phyloP scores from a whole-genome alignment of 2,113 vertebrate genomes.

The Dicentrarchus labrax region DNA sequence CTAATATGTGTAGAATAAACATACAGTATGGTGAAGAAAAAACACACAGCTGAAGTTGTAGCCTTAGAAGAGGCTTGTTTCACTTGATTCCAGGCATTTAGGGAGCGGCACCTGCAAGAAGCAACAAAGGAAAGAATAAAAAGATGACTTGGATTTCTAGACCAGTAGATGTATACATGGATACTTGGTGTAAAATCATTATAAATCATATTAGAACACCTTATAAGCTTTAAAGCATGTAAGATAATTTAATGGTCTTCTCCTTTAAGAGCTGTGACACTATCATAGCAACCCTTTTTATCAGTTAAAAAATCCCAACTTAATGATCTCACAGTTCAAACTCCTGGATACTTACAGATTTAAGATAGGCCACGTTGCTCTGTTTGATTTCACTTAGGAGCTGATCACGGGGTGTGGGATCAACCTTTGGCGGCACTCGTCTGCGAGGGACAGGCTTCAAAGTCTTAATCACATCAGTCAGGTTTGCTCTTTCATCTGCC shows the following conservation, averaged over 20 bases:
- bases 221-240: not conserved
- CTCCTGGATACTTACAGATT: slow-evolving; percentile 79
- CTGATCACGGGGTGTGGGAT: slow-evolving; percentile 91
- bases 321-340: not conserved
- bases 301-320: not conserved
- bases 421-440: slow-evolving; percentile 89
- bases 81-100: slow-evolving; percentile 89
- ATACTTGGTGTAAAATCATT: not conserved
- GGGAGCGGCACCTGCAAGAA: slow-evolving; percentile 91
- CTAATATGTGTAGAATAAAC: slow-evolving; percentile 38
- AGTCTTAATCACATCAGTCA: slow-evolving; percentile 92
- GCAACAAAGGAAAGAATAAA: slow-evolving; percentile 19
- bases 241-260: not conserved
- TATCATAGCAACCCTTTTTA: not conserved
- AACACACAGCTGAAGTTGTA: not conserved
- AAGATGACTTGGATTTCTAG: slow-evolving; percentile 8
- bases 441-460: slow-evolving; percentile 92
- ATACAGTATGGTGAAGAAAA: slow-evolving; percentile 33
- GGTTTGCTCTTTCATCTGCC: slow-evolving; percentile 87
- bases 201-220: not conserved
- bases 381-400: slow-evolving; percentile 93
- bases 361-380: slow-evolving; percentile 95
- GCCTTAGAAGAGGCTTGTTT: slow-evolving; percentile 82
- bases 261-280: not conserved
- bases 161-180: not conserved